Conservation (phyloP, 1,140 invertebrate genomes). For the Heterodera schachtii region DNA sequence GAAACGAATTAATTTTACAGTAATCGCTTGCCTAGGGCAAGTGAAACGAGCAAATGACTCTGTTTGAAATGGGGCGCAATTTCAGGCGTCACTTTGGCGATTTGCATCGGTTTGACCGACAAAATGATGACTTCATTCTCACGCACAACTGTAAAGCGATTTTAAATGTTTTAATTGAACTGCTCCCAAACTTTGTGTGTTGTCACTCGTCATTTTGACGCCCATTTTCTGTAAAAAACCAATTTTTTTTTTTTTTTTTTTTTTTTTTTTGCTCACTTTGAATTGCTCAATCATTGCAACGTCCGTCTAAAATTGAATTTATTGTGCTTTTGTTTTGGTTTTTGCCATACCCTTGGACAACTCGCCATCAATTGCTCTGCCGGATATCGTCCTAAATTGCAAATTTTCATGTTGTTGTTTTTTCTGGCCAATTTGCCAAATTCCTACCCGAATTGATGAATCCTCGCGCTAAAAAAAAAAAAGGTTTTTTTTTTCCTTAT, state of each 20-base stretch:
- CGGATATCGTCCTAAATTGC: conserved; percentile 75
- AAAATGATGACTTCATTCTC: conserved; percentile 82
- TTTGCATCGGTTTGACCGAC: conserved; percentile 86
- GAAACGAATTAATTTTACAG: background rate
- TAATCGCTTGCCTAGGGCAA: conserved; percentile 70
- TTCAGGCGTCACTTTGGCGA: conserved; percentile 78
- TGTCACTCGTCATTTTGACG: conserved; percentile 77
- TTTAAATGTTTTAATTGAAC: background rate
- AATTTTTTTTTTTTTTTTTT: no score
- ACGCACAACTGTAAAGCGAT: conserved; percentile 77
- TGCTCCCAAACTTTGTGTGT: conserved; percentile 70
- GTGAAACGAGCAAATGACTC: conserved; percentile 78
- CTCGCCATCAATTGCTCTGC: conserved; percentile 81
- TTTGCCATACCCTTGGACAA: conserved; percentile 72
- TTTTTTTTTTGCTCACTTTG: conserved; percentile 70
- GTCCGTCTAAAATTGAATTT: conserved; percentile 68
- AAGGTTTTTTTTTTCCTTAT: background rate
- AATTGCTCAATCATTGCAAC: conserved; percentile 75
- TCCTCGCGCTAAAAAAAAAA: conserved; percentile 74
- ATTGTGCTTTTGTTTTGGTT: background rate
- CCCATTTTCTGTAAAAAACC: conserved; percentile 76
- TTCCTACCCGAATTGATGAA: conserved; percentile 81
- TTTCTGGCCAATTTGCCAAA: background rate
- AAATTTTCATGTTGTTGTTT: background rate
- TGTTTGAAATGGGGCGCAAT: conserved; percentile 74